A percentile compares a stretch with the other conserved stretches of the same genome.
phyloP scores from a whole-genome alignment of 2,797 vertebrate species.

The Pteropus rufus region DNA sequence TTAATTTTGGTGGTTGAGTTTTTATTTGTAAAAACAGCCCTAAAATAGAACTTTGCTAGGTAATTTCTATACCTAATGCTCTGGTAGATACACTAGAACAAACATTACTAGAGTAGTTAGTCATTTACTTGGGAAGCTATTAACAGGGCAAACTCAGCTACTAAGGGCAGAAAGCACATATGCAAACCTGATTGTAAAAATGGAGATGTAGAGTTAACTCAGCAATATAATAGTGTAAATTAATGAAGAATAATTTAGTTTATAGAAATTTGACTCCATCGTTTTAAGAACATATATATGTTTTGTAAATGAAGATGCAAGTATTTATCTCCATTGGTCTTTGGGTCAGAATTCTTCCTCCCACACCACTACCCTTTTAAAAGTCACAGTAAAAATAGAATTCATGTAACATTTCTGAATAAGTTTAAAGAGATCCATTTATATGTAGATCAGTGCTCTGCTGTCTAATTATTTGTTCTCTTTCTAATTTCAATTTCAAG shows the following conservation, averaged over 20 bases:
- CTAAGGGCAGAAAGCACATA: neutral
- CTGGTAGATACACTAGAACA: constrained; percentile 13
- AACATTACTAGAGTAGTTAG: constrained; percentile 9
- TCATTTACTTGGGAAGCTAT: constrained; percentile 34
- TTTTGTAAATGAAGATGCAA: neutral
- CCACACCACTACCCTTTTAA: constrained; percentile 3
- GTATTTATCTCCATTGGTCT: neutral
- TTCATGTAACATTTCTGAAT: constrained; percentile 16
- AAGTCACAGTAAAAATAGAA: constrained; percentile 13
- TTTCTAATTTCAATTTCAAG: constrained; percentile 1
- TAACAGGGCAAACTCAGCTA: neutral
- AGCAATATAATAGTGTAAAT: neutral
- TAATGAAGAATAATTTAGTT: neutral
- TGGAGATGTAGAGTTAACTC: neutral
- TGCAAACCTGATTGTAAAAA: neutral
- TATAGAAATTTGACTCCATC: constrained; percentile 20
- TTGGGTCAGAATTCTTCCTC: constrained; percentile 45
- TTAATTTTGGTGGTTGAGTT: neutral
- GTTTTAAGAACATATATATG: neutral
- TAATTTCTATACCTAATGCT: neutral
- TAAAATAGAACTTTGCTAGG: neutral
- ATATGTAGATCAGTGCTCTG: neutral
- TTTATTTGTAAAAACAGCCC: constrained; percentile 47
- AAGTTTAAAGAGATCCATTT: neutral
- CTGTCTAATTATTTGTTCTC: neutral